phyloP scores from a whole-genome alignment of 2,888 invertebrate species.

The Ypsolopha scabrella region DNA sequence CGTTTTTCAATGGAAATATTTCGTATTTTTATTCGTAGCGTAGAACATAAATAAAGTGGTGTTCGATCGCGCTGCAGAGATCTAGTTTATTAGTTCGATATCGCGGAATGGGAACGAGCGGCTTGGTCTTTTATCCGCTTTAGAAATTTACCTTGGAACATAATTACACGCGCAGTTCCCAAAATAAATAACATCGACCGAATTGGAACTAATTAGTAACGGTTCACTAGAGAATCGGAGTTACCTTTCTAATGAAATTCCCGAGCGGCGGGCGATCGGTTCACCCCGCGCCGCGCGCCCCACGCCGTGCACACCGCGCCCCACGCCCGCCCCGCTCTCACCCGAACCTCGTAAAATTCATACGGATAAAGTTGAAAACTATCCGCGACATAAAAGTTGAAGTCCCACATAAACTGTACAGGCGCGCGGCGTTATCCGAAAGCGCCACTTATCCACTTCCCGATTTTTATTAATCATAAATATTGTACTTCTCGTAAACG shows the following conservation, averaged over 20 bases:
- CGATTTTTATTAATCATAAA: neutral
- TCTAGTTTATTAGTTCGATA: too few relatives aligned
- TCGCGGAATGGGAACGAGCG: too few relatives aligned
- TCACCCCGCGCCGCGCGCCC: neutral
- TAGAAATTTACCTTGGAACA: constrained; percentile 9
- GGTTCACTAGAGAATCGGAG: constrained; percentile 31
- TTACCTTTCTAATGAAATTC: constrained; percentile 40
- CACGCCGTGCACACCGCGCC: neutral
- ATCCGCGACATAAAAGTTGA: neutral
- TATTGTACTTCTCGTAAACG: neutral
- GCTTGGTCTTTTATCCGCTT: neutral
- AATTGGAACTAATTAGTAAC: constrained; percentile 34
- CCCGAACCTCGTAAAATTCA: neutral
- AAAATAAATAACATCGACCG: constrained; percentile 33
- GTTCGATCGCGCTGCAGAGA: too few relatives aligned
- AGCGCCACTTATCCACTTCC: neutral
- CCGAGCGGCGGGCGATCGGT: constrained; percentile 8
- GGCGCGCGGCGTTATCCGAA: neutral
- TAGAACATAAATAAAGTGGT: too few relatives aligned
- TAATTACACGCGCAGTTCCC: constrained; percentile 21
- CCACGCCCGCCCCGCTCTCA: neutral
- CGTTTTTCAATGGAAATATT: too few relatives aligned
- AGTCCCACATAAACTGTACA: neutral
- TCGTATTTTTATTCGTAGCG: too few relatives aligned
- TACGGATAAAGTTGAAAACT: neutral